phyloP scores from a whole-genome alignment of 1,140 invertebrate species.

The Maconellicoccus hirsutus region DNA sequence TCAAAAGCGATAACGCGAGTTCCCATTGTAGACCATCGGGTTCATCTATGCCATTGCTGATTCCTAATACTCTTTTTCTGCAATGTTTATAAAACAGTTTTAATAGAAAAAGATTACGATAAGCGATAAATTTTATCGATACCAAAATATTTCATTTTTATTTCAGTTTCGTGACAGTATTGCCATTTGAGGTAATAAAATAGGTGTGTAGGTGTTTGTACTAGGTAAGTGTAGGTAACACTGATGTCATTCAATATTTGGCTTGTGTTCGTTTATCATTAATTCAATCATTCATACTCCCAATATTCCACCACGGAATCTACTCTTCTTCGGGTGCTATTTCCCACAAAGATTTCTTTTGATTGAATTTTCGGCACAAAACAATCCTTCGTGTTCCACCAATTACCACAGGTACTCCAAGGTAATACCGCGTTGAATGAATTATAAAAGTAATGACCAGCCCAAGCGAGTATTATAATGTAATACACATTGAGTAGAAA shows the following conservation, averaged over 20 bases:
- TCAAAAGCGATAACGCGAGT: conserved; percentile 52
- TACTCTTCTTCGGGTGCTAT: background rate
- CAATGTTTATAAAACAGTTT: conserved; percentile 25
- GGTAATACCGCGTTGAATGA: conserved; percentile 42
- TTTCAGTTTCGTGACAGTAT: too few relatives aligned
- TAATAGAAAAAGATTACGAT: too few relatives aligned
- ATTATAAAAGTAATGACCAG: conserved; percentile 40
- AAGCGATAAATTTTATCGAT: too few relatives aligned
- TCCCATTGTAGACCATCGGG: conserved; percentile 58
- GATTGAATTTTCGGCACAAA: conserved; percentile 25
- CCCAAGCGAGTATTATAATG: conserved; percentile 48
- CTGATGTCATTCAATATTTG: too few relatives aligned
- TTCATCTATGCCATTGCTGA: conserved; percentile 47
- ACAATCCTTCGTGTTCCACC: conserved; percentile 39
- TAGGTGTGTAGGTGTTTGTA: too few relatives aligned
- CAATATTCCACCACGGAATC: conserved; percentile 48
- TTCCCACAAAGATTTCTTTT: background rate
- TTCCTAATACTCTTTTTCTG: conserved; percentile 41
- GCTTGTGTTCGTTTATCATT: too few relatives aligned
- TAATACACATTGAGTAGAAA: conserved; percentile 45
- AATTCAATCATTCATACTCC: conserved; percentile 39
- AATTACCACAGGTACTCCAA: conserved; percentile 42
- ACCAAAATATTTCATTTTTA: too few relatives aligned
- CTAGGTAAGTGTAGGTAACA: too few relatives aligned
- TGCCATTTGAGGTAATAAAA: too few relatives aligned